phyloP scores from a whole-genome alignment of 2,113 vertebrate genomes.

The Helogale parvula region DNA sequence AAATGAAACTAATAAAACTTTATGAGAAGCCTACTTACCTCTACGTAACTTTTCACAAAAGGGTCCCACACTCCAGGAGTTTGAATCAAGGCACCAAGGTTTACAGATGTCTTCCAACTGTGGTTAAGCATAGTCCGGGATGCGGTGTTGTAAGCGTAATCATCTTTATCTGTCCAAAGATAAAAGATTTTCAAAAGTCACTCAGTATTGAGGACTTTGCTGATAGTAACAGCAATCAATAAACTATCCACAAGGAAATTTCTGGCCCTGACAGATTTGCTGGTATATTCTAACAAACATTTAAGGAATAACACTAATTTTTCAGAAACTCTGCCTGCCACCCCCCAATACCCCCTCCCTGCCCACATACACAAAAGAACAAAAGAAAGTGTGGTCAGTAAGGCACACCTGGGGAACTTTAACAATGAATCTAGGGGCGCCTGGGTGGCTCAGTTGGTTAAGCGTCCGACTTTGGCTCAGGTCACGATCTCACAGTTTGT shows the following conservation, averaged over 20 bases:
- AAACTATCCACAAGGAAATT: not conserved
- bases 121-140: slow-evolving; percentile 86
- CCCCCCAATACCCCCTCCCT: too few species aligned
- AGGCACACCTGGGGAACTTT: not conserved
- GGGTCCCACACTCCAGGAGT: slow-evolving; percentile 95
- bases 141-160: slow-evolving; percentile 70
- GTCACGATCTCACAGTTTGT: too few species aligned
- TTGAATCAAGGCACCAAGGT: slow-evolving; percentile 88
- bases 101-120: slow-evolving; percentile 91
- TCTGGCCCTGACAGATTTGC: not conserved
- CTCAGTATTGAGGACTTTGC: not conserved
- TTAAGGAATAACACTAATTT: not conserved
- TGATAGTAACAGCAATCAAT: not conserved
- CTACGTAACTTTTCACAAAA: slow-evolving; percentile 92
- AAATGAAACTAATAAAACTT: slow-evolving; percentile 3
- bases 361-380: not conserved
- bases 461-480: too few species aligned
- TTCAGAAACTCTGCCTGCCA: not conserved
- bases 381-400: not conserved
- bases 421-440: not conserved
- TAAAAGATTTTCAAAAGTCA: not conserved
- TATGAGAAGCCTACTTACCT: slow-evolving; percentile 85
- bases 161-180: slow-evolving; percentile 80
- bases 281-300: not conserved
- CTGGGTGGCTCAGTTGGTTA: too few species aligned